Evolutionary conservation across 2,888 invertebrate genomes (phyloP).

Genomic region (Dexiosoma caninum): DNA sequence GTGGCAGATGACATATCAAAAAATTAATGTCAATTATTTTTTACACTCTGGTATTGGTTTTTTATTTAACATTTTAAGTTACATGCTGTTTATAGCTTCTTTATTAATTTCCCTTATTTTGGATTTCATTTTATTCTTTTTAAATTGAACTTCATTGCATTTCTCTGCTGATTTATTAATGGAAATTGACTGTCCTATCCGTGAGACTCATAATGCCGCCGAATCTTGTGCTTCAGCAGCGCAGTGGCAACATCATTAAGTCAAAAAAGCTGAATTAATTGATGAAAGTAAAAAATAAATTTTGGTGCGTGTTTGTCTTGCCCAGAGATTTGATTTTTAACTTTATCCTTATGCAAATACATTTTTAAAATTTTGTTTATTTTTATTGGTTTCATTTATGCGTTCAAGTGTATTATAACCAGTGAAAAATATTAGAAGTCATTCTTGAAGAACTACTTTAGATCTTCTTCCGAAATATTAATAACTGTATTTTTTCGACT

Average conservation of each 20-base stretch:
- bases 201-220: background rate
- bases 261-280: constrained; percentile 46
- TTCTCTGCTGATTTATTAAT: constrained; percentile 42
- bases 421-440: no score
- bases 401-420: no score
- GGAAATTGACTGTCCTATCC: constrained; percentile 37
- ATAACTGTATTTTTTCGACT: no score
- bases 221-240: background rate
- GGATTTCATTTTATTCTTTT: constrained; percentile 9
- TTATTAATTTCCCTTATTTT: constrained; percentile 16
- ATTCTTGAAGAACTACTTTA: no score
- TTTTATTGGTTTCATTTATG: no score
- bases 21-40: constrained; percentile 59
- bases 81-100: constrained; percentile 28
- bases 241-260: constrained; percentile 28
- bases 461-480: no score
- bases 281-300: constrained; percentile 40
- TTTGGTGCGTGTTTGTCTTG: background rate
- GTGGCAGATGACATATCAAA: constrained; percentile 17
- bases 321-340: constrained; percentile 27
- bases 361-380: background rate
- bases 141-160: background rate
- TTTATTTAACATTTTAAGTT: constrained; percentile 30
- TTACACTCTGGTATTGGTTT: constrained; percentile 33
- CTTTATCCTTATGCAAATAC: constrained; percentile 37